Evolutionary conservation across 1,140 invertebrate genomes (phyloP).

Genomic region (Anastatus disparis): DNA sequence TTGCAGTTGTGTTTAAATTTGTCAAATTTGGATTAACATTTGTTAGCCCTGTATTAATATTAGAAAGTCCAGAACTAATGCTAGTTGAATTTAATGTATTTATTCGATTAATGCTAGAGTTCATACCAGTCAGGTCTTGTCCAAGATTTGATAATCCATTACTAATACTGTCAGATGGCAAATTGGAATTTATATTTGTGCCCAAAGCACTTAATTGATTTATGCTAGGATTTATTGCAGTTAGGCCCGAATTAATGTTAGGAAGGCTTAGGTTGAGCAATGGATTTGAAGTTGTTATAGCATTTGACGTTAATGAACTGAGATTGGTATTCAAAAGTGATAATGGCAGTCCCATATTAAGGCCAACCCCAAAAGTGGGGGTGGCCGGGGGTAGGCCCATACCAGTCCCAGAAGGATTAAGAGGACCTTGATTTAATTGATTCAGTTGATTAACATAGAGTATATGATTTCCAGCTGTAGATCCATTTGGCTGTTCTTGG

Average conservation of each 20-base stretch:
- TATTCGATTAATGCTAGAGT: conserved; percentile 58
- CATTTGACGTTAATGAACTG: conserved; percentile 64
- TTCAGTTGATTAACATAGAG: conserved; percentile 65
- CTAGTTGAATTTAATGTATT: conserved; percentile 60
- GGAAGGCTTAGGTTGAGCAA: conserved; percentile 65
- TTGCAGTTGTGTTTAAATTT: conserved; percentile 53
- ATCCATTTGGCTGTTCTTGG: conserved; percentile 63
- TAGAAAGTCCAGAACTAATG: conserved; percentile 58
- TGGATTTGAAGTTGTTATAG: conserved; percentile 66
- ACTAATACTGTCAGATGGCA: conserved; percentile 64
- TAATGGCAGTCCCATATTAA: conserved; percentile 67
- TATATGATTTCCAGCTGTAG: conserved; percentile 65
- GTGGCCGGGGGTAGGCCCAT: conserved; percentile 67
- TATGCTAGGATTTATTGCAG: conserved; percentile 63
- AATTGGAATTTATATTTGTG: conserved; percentile 59
- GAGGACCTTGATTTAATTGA: conserved; percentile 65
- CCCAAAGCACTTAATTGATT: conserved; percentile 64
- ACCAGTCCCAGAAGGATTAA: conserved; percentile 66
- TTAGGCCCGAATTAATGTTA: conserved; percentile 62
- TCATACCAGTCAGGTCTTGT: conserved; percentile 62
- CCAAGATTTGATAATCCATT: conserved; percentile 60
- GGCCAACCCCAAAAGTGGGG: conserved; percentile 68
- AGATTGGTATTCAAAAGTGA: conserved; percentile 64
- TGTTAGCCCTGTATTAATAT: conserved; percentile 56
- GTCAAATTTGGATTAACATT: conserved; percentile 59